These are phyloP conservation scores for Caenorhabditis zanzibari DNA, from an alignment of 2,888 invertebrate genomes.

Conservation along the genomic window DNA sequence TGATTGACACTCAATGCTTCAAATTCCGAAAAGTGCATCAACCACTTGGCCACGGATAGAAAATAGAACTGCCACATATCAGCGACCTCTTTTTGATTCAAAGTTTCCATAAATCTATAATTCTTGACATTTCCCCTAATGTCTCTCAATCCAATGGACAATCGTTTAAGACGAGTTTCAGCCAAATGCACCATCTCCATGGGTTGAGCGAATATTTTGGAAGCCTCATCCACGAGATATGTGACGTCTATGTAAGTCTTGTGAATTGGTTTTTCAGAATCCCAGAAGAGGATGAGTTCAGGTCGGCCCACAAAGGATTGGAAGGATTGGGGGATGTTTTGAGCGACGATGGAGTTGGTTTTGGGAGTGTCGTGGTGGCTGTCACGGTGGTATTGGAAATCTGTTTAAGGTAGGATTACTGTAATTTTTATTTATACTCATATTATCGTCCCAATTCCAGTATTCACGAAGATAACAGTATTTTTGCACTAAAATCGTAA, in stretches of 20 bases:
- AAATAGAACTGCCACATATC: conserved; percentile 41
- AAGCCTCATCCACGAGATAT: conserved; percentile 14
- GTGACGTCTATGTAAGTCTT: conserved; percentile 26
- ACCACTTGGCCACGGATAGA: conserved; percentile 52
- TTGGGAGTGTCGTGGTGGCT: conserved; percentile 12
- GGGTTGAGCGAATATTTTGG: conserved; percentile 8
- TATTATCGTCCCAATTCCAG: too few relatives aligned
- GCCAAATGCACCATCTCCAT: not conserved
- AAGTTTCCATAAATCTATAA: not conserved
- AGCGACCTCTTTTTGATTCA: not conserved
- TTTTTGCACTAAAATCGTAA: too few relatives aligned
- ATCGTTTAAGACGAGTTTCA: not conserved
- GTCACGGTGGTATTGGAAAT: conserved; percentile 53
- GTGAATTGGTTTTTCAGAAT: not conserved
- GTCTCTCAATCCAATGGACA: conserved; percentile 3
- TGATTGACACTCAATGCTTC: conserved; percentile 26
- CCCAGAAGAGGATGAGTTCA: conserved; percentile 13
- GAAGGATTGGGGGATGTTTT: conserved; percentile 3
- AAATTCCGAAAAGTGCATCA: conserved; percentile 62
- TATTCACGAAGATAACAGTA: too few relatives aligned
- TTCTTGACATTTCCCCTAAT: conserved; percentile 9
- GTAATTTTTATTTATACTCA: too few relatives aligned
- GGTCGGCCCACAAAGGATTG: conserved; percentile 20
- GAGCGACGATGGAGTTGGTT: not conserved
- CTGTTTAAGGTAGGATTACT: too few relatives aligned